phyloP scores from a whole-genome alignment of 2,888 invertebrate species.

The Leptinotarsa rubiginosa region DNA sequence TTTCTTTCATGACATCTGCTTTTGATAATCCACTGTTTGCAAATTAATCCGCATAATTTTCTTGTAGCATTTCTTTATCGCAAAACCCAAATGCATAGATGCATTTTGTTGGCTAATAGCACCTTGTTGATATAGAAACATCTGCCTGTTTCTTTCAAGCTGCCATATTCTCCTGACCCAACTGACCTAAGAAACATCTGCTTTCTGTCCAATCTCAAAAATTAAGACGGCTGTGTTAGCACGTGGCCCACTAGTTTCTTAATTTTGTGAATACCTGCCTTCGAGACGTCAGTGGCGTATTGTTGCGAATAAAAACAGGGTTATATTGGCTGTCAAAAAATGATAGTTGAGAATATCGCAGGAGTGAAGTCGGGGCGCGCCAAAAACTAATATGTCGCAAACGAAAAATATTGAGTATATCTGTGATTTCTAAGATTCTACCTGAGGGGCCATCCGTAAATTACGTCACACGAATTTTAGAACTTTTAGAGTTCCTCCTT shows the following conservation, averaged over 20 bases:
- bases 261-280: neutral
- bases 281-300: neutral
- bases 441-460: no score
- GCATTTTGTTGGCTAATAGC: slow-evolving; percentile 4
- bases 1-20: no score
- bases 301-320: neutral
- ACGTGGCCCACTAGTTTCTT: neutral
- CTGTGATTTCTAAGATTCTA: no score
- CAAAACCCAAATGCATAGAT: neutral
- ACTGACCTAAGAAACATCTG: slow-evolving; percentile 1
- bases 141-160: neutral
- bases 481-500: no score
- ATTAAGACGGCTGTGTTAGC: neutral
- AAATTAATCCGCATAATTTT: neutral
- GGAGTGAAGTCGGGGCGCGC: no score
- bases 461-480: no score
- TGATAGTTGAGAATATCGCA: no score
- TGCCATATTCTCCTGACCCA: neutral
- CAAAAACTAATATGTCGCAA: no score
- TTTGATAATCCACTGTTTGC: no score
- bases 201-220: neutral
- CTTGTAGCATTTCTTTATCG: neutral
- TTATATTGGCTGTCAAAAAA: neutral
- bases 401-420: no score
- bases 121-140: slow-evolving; percentile 5